Percentiles rank a stretch among this genome's conserved stretches.
These are phyloP conservation scores for Globodera ellingtonae DNA, from an alignment of 1,140 invertebrate genomes.

Conservation along the genomic window DNA sequence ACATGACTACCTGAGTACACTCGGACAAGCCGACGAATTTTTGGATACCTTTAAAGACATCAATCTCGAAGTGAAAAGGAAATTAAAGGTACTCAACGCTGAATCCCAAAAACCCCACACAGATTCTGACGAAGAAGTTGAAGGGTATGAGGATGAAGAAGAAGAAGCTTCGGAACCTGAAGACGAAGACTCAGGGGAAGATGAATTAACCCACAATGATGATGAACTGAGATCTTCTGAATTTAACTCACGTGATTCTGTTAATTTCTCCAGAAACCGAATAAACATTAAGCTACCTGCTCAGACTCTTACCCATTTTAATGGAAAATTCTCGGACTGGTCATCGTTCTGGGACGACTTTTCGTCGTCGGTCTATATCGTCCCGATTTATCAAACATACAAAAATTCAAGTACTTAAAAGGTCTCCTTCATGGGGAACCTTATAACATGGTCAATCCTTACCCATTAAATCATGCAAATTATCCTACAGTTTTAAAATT, in stretches of 20 bases:
- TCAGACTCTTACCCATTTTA: neutral
- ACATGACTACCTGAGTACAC: neutral
- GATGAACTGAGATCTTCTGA: neutral
- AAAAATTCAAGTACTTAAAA: neutral
- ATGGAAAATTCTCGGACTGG: neutral
- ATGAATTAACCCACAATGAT: neutral
- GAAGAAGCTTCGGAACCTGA: neutral
- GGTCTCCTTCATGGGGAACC: neutral
- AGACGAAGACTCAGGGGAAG: neutral
- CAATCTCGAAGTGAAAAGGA: neutral
- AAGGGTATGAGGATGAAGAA: neutral
- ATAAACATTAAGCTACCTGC: neutral
- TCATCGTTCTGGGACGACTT: neutral
- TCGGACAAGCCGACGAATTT: neutral
- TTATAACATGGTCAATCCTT: neutral
- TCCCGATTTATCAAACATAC: neutral
- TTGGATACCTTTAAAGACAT: neutral
- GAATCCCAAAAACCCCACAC: neutral
- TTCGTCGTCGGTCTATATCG: neutral
- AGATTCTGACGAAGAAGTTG: neutral
- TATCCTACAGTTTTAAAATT: neutral
- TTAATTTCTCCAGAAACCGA: neutral
- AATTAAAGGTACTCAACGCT: neutral
- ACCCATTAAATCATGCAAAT: neutral
- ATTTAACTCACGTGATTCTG: neutral